Evolutionary conservation across 1,140 invertebrate genomes (phyloP), one percentile per base, ranked within the genome.

Genomic region (Bombus pyrosoma): DNA sequence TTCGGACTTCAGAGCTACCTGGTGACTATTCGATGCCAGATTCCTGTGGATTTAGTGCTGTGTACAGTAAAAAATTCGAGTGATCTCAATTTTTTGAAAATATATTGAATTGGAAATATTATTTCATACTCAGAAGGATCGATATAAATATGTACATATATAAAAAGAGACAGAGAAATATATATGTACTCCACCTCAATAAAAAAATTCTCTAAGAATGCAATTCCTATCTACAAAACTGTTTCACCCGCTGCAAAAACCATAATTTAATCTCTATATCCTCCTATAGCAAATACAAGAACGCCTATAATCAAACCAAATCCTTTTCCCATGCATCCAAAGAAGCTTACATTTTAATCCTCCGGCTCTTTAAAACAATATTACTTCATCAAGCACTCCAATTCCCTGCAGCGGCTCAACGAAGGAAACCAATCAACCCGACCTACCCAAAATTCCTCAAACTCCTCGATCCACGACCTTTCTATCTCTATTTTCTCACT

Each of bases 301-400:
- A 47, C 3, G 15, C 18, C 18, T 53, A 53, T 53, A n/a, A 75
- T 75, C 73, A 53, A 41, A 41, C 6, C 0, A 41, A 75, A 78
- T 78, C 57, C 75, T 13, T n/a, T 78, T 18, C 6, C 12, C 34
- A 9, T 39, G 39, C 25, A 39, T 15, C 13, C 12, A 25, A 39
- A 66, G 75, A 8, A 32, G 75, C 57, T 78, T 78, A 64, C 34
- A 39, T 32, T 64, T 78, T 64, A 78, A 78, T 66, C 75, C 28
- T 15, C 4, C 28, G 28, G 18, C n/a, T 32, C 28, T 62, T 78
- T 66, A 66, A 78, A 62, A 62, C 59, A 66, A 78, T 78, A 64
- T 78, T 78, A 78, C 57, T 66, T 78, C 75, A 78, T 78, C 75
- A 32, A 78, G 59, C n/a, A 43, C 34, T 18, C 9, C 57, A 15